Evolutionary conservation across 2,113 vertebrate genomes (phyloP).

Genomic region (Helogale parvula): DNA sequence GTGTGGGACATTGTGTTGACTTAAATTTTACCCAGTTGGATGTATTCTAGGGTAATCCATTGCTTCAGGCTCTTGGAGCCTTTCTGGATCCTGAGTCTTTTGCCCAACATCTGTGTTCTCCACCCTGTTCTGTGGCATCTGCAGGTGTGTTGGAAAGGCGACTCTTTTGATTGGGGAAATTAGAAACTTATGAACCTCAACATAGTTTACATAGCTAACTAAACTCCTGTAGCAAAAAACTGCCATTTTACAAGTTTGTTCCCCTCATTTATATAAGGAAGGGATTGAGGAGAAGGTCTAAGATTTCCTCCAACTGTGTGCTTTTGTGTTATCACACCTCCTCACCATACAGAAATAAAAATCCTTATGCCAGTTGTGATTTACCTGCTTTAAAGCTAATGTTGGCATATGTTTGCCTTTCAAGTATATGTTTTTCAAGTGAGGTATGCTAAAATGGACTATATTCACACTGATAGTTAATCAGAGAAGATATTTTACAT

Average conservation of each 20-base stretch:
- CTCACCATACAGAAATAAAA: slow-evolving; percentile 19
- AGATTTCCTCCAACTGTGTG: not conserved
- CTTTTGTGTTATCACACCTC: not conserved
- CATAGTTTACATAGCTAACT: not conserved
- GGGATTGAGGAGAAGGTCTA: not conserved
- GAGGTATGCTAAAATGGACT: not conserved
- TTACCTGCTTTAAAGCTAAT: not conserved
- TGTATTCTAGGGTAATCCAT: not conserved
- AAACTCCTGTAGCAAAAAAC: not conserved
- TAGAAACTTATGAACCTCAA: not conserved
- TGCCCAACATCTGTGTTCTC: not conserved
- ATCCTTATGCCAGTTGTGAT: not conserved
- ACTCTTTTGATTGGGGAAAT: not conserved
- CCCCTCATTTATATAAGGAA: not conserved
- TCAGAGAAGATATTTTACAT: not conserved
- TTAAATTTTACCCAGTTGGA: not conserved
- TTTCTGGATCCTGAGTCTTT: not conserved
- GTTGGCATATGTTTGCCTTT: not conserved
- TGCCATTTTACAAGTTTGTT: not conserved
- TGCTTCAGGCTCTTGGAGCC: not conserved
- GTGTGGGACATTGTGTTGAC: not conserved
- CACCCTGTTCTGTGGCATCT: not conserved
- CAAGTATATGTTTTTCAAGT: not conserved
- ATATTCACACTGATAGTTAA: not conserved
- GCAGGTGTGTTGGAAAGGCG: not conserved